phyloP scores from a whole-genome alignment of 2,888 invertebrate species.

The Drosophila acutilabella region DNA sequence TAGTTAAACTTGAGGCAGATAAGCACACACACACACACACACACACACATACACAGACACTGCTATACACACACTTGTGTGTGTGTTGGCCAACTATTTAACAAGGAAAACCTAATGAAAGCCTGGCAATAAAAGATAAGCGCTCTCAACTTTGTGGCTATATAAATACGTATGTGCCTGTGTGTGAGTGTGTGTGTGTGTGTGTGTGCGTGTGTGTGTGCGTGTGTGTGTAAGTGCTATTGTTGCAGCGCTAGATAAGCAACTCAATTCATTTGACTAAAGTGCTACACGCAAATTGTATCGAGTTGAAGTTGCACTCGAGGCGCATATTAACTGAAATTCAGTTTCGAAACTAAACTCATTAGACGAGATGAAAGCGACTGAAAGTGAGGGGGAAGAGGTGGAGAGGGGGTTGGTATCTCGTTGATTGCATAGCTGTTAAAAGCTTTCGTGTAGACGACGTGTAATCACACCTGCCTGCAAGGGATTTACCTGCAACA shows the following conservation, averaged over 20 bases:
- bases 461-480: conserved; percentile 71
- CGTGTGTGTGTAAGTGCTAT: conserved; percentile 33
- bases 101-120: conserved; percentile 65
- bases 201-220: conserved; percentile 5
- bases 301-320: conserved; percentile 45
- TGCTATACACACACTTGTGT: background rate
- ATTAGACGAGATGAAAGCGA: conserved; percentile 60
- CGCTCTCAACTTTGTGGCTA: conserved; percentile 42
- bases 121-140: conserved; percentile 78
- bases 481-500: conserved; percentile 64
- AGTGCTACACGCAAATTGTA: conserved; percentile 72
- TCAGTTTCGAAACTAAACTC: conserved; percentile 77
- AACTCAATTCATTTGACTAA: conserved; percentile 68
- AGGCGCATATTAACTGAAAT: conserved; percentile 75
- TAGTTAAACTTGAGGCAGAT: conserved; percentile 52
- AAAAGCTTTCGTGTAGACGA: conserved; percentile 36
- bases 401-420: background rate
- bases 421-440: conserved; percentile 6
- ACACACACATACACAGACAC: no score
- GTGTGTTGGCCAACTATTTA: conserved; percentile 43
- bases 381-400: background rate
- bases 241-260: conserved; percentile 61
- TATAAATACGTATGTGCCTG: conserved; percentile 1
- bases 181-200: conserved; percentile 4
- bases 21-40: conserved; percentile 5